phyloP scores from a whole-genome alignment of 2,113 vertebrate species.

The Sylvilagus bachmani region DNA sequence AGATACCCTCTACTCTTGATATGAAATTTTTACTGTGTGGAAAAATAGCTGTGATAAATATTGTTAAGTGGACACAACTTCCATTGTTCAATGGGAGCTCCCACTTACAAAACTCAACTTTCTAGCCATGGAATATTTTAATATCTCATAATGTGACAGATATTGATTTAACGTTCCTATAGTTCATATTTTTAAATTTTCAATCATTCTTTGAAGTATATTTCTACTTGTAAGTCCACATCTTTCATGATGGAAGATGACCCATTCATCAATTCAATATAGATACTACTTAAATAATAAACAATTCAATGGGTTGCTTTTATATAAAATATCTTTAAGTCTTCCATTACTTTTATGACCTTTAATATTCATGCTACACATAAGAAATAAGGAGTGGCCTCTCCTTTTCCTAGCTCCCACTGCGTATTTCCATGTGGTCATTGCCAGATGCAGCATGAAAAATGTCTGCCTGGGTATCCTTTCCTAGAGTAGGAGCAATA shows the following conservation, averaged over 20 bases:
- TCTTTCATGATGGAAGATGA: background rate
- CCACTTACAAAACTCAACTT: background rate
- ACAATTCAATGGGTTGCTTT: background rate
- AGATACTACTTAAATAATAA: constrained; percentile 7
- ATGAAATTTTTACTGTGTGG: background rate
- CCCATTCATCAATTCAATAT: background rate
- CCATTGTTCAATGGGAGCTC: background rate
- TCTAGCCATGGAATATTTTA: background rate
- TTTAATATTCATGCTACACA: background rate
- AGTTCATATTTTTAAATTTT: background rate
- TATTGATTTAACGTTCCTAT: background rate
- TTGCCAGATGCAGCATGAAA: background rate
- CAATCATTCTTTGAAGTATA: background rate
- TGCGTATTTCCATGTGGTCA: background rate
- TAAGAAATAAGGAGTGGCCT: background rate
- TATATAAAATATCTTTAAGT: background rate
- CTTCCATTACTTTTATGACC: background rate
- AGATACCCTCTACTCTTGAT: background rate
- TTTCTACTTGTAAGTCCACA: constrained; percentile 35
- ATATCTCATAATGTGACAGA: background rate
- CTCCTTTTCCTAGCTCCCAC: background rate
- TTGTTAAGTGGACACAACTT: background rate
- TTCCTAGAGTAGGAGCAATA: background rate
- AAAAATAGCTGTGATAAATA: background rate
- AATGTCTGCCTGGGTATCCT: background rate